Evolutionary conservation across 2,797 vertebrate genomes (phyloP).

Genomic region (Tapirus indicus): DNA sequence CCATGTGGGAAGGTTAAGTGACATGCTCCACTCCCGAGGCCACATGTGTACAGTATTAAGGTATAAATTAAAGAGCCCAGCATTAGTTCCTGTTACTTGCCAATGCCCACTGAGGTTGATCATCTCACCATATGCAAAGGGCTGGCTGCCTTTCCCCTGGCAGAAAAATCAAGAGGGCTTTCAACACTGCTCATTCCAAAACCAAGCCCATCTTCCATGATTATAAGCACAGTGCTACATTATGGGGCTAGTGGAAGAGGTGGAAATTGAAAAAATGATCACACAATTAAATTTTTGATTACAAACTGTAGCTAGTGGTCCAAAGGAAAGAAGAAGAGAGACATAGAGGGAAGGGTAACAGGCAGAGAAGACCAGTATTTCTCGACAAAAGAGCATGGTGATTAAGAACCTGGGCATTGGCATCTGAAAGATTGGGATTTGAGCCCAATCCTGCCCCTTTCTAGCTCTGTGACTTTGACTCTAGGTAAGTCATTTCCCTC

Average conservation of each 20-base stretch:
- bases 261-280: neutral
- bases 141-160: conserved; percentile 44
- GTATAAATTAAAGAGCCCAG: conserved; percentile 58
- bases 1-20: neutral
- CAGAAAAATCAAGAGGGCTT: conserved; percentile 35
- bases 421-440: neutral
- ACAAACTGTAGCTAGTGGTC: neutral
- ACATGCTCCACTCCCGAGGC: neutral
- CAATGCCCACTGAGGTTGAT: neutral
- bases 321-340: neutral
- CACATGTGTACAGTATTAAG: neutral
- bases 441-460: neutral
- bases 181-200: neutral
- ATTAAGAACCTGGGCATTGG: neutral
- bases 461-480: conserved; percentile 23
- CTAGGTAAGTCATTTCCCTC: neutral
- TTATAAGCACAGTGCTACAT: neutral
- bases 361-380: neutral
- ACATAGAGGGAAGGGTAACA: neutral
- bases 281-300: neutral
- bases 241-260: neutral
- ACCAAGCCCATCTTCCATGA: neutral
- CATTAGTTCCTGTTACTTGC: neutral
- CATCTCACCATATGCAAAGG: conserved; percentile 46
- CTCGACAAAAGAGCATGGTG: neutral